phyloP scores from a whole-genome alignment of 2,113 vertebrate genomes.

The Pollimyrus isidori region DNA sequence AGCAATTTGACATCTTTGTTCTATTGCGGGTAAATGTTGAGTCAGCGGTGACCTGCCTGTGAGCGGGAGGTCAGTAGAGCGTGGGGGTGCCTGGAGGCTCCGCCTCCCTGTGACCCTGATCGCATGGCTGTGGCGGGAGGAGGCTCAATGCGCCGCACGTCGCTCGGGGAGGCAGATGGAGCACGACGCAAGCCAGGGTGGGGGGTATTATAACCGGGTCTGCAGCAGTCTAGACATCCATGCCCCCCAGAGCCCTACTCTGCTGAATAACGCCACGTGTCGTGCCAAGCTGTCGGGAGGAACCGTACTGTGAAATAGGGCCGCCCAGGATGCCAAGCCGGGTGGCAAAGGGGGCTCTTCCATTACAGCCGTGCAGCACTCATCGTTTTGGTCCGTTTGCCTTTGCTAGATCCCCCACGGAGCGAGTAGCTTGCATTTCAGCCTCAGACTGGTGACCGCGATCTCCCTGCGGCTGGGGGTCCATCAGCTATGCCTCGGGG shows the following conservation, averaged over 20 bases:
- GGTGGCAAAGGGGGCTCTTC: neutral
- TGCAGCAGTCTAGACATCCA: neutral
- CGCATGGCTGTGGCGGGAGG: too few species aligned
- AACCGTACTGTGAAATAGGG: neutral
- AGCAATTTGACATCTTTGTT: neutral
- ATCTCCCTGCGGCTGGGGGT: neutral
- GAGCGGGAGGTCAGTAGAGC: neutral
- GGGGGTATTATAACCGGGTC: constrained; percentile 6
- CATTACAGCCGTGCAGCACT: too few species aligned
- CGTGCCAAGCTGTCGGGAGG: neutral
- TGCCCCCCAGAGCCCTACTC: neutral
- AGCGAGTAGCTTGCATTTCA: neutral
- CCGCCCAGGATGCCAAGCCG: neutral
- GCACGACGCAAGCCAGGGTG: neutral
- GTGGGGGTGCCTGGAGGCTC: neutral
- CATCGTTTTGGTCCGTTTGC: too few species aligned
- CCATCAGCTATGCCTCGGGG: too few species aligned
- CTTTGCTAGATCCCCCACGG: neutral
- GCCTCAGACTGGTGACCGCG: neutral
- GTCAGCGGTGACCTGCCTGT: neutral
- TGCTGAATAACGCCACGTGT: neutral
- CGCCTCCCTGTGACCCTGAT: neutral
- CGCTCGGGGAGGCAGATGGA: neutral
- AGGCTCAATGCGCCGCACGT: too few species aligned
- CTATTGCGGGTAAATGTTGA: neutral